These are phyloP conservation scores for Andrena hattorfiana DNA, from an alignment of 2,888 invertebrate species.

Conservation along the genomic window DNA sequence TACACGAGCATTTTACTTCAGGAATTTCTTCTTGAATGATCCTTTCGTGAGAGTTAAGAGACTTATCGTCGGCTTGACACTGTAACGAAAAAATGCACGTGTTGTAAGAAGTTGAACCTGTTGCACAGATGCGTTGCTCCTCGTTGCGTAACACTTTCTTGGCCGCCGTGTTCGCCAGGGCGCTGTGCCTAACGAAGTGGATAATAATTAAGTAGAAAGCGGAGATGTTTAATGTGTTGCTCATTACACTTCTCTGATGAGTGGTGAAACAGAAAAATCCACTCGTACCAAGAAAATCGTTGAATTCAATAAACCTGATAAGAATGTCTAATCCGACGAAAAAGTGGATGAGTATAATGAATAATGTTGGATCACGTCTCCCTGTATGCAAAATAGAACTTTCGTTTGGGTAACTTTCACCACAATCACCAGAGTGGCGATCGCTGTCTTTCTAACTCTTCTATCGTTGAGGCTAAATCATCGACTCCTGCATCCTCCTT, in stretches of 20 bases:
- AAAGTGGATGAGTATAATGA: not conserved
- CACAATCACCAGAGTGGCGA: not conserved
- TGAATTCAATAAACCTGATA: not conserved
- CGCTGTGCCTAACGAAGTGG: slow-evolving; percentile 36
- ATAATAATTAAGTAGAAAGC: slow-evolving; percentile 49
- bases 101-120: slow-evolving; percentile 16
- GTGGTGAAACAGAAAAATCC: not conserved
- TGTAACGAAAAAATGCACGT: slow-evolving; percentile 7
- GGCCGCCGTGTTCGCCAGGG: slow-evolving; percentile 10
- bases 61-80: slow-evolving; percentile 34
- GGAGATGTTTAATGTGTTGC: slow-evolving; percentile 18
- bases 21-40: not conserved
- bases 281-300: not conserved
- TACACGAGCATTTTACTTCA: not conserved
- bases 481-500: not conserved
- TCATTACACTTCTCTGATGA: not conserved
- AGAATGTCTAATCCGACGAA: not conserved
- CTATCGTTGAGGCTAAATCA: too few relatives aligned
- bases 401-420: not conserved
- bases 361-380: not conserved
- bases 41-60: not conserved
- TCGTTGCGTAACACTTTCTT: slow-evolving; percentile 29
- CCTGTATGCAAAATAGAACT: not conserved
- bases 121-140: not conserved
- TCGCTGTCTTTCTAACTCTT: too few relatives aligned